A percentile compares a stretch with the other conserved stretches of the same genome.
These are phyloP conservation scores for Drosophila greeni DNA, from an alignment of 2,888 invertebrate species.

Conservation along the genomic window DNA sequence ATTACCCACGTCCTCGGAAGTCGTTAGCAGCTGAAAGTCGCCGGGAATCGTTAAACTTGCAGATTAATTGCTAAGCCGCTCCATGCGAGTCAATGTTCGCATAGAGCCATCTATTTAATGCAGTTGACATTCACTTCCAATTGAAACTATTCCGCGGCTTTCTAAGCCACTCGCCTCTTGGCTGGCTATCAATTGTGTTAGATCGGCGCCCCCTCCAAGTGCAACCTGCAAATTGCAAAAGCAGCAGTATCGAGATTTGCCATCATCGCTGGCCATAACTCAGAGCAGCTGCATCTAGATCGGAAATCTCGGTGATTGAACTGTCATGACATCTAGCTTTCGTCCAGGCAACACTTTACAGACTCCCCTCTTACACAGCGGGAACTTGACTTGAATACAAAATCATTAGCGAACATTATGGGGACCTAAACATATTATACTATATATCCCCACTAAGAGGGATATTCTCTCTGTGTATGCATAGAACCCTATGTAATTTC, in stretches of 20 bases:
- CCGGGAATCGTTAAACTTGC: slow-evolving; percentile 26
- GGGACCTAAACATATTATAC: too few relatives aligned
- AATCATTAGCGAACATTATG: neutral
- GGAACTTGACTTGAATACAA: neutral
- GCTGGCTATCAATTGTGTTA: slow-evolving; percentile 28
- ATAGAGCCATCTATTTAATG: slow-evolving; percentile 29
- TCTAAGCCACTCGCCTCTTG: slow-evolving; percentile 23
- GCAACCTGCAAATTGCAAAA: slow-evolving; percentile 4
- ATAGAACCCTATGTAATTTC: slow-evolving; percentile 50
- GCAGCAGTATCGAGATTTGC: slow-evolving; percentile 16
- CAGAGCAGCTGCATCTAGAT: slow-evolving; percentile 47
- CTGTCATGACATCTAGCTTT: slow-evolving; percentile 58
- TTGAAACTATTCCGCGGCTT: slow-evolving; percentile 30
- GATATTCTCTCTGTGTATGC: neutral
- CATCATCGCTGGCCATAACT: slow-evolving; percentile 51
- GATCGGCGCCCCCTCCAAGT: slow-evolving; percentile 7
- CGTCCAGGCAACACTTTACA: slow-evolving; percentile 44
- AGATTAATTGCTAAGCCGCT: slow-evolving; percentile 28
- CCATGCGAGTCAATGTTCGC: slow-evolving; percentile 23
- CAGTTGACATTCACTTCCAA: slow-evolving; percentile 32
- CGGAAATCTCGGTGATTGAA: slow-evolving; percentile 60
- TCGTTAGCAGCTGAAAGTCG: slow-evolving; percentile 28
- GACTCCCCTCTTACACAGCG: slow-evolving; percentile 9
- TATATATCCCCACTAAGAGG: too few relatives aligned
- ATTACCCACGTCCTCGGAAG: slow-evolving; percentile 27